Evolutionary conservation across 2,113 vertebrate genomes (phyloP).

Genomic region (Albula glossodonta): DNA sequence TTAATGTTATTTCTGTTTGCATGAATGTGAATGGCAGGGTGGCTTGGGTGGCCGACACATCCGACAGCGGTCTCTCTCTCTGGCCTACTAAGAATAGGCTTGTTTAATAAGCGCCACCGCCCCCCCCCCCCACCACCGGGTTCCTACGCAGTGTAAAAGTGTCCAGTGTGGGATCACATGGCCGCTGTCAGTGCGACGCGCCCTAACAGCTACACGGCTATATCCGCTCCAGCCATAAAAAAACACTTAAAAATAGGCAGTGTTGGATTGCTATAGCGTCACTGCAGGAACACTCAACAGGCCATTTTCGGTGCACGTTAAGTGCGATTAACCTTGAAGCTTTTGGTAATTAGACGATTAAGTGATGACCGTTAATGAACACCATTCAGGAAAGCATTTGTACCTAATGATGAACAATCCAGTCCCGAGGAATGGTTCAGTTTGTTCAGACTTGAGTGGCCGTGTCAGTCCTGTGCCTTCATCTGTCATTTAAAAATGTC

Average conservation of each 20-base stretch:
- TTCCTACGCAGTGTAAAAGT: slow-evolving; percentile 11
- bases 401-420: not conserved
- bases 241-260: not conserved
- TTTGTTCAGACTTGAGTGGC: not conserved
- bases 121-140: too few relatives aligned
- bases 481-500: too few relatives aligned
- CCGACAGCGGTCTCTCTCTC: too few relatives aligned
- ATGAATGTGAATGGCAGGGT: not conserved
- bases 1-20: not conserved
- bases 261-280: not conserved
- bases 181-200: not conserved
- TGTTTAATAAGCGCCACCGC: slow-evolving; percentile 1
- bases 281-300: not conserved
- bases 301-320: not conserved
- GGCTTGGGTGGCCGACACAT: not conserved
- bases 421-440: not conserved
- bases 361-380: not conserved
- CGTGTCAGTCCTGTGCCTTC: not conserved
- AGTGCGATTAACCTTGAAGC: not conserved
- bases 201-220: slow-evolving; percentile 13
- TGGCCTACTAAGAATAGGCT: slow-evolving; percentile 23
- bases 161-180: slow-evolving; percentile 21
- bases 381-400: not conserved
- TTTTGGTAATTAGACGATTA: not conserved
- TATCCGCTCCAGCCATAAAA: slow-evolving; percentile 36